Conservation (phyloP, 2,888 invertebrate genomes). For the Melangyna quadrimaculata region DNA sequence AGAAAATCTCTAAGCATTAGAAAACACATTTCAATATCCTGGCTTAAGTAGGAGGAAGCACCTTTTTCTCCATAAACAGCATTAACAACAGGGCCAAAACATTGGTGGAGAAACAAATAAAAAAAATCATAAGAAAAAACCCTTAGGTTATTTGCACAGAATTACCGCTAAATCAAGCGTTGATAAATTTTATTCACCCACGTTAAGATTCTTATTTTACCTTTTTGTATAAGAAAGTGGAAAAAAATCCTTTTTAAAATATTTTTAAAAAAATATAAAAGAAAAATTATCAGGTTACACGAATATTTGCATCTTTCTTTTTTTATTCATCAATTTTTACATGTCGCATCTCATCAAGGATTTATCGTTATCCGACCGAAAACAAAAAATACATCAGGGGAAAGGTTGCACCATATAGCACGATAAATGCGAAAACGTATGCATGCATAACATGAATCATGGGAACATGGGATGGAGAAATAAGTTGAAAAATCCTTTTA, state of each 20-base stretch:
- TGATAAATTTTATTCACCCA: slow-evolving; percentile 41
- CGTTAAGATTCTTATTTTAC: slow-evolving; percentile 18
- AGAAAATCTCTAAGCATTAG: slow-evolving; percentile 56
- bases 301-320: slow-evolving; percentile 62
- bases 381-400: not conserved
- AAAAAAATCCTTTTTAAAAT: slow-evolving; percentile 52
- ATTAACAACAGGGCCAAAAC: not conserved
- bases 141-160: slow-evolving; percentile 74
- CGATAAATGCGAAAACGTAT: not conserved
- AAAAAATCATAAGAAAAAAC: slow-evolving; percentile 55
- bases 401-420: not conserved
- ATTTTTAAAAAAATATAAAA: slow-evolving; percentile 20
- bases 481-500: slow-evolving; percentile 34
- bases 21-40: slow-evolving; percentile 66
- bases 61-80: slow-evolving; percentile 20
- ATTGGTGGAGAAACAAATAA: not conserved
- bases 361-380: slow-evolving; percentile 77
- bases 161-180: slow-evolving; percentile 69
- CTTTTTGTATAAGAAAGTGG: slow-evolving; percentile 10
- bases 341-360: slow-evolving; percentile 72
- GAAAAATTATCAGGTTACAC: slow-evolving; percentile 61
- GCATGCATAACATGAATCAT: slow-evolving; percentile 11
- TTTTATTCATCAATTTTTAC: slow-evolving; percentile 49
- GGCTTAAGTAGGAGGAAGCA: slow-evolving; percentile 38
- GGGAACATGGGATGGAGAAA: not conserved